A percentile compares a stretch with the other conserved stretches of the same genome.
Conservation (phyloP, 2,888 invertebrate species). For the Exocentrus adspersus region DNA sequence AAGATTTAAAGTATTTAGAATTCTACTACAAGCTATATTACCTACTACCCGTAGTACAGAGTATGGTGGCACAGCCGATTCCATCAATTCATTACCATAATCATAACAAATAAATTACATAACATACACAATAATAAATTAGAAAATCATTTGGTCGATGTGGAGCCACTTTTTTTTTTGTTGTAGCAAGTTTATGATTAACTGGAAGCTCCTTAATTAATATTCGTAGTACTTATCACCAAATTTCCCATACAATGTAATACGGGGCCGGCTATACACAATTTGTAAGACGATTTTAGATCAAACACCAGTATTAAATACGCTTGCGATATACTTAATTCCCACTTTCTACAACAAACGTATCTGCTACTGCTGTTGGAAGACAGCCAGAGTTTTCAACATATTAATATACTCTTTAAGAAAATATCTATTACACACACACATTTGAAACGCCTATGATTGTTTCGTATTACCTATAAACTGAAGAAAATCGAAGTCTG, state of each 20-base stretch:
- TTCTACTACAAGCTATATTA: slow-evolving; percentile 36
- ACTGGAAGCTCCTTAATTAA: not conserved
- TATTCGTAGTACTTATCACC: slow-evolving; percentile 7
- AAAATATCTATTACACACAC: slow-evolving; percentile 43
- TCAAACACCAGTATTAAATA: slow-evolving; percentile 15
- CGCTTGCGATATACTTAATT: not conserved
- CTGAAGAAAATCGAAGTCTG: slow-evolving; percentile 22
- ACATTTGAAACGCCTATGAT: slow-evolving; percentile 55
- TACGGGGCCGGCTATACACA: slow-evolving; percentile 8
- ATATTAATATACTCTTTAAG: slow-evolving; percentile 36
- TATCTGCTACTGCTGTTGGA: slow-evolving; percentile 31
- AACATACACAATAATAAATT: not conserved
- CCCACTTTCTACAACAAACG: slow-evolving; percentile 5
- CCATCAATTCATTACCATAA: slow-evolving; percentile 1
- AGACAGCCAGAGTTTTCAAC: slow-evolving; percentile 41
- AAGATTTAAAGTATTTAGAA: slow-evolving; percentile 55
- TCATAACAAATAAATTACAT: too few relatives aligned
- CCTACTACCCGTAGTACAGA: slow-evolving; percentile 11
- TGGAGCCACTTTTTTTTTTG: too few relatives aligned
- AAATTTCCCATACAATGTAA: slow-evolving; percentile 19
- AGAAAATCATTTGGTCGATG: too few relatives aligned
- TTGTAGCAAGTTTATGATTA: too few relatives aligned
- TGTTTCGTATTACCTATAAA: slow-evolving; percentile 45
- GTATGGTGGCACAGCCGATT: slow-evolving; percentile 25
- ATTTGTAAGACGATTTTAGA: slow-evolving; percentile 26